phyloP scores from a whole-genome alignment of 2,888 invertebrate species.

The Drosophila kanekoi region DNA sequence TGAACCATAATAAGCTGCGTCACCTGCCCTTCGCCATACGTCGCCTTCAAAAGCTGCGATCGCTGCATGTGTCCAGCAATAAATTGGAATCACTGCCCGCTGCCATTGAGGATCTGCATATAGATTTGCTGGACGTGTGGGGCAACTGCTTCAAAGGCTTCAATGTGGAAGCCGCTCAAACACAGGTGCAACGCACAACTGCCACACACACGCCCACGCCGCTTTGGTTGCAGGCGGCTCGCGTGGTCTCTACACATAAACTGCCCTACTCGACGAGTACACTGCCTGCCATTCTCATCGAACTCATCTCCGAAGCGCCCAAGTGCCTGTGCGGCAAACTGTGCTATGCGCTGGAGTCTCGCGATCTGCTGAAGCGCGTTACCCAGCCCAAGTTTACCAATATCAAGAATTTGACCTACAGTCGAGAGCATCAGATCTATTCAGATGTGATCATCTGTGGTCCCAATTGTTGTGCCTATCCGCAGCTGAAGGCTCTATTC shows the following conservation, averaged over 20 bases:
- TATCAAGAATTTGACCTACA: slow-evolving; percentile 82
- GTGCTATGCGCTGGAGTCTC: slow-evolving; percentile 72
- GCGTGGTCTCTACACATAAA: slow-evolving; percentile 68
- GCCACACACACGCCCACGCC: slow-evolving; percentile 50
- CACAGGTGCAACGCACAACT: slow-evolving; percentile 8
- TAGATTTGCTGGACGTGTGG: slow-evolving; percentile 83
- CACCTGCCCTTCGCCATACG: slow-evolving; percentile 89
- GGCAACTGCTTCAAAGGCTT: slow-evolving; percentile 75
- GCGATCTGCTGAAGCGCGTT: slow-evolving; percentile 75
- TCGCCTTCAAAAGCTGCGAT: slow-evolving; percentile 84
- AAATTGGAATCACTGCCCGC: slow-evolving; percentile 82
- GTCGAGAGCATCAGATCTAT: slow-evolving; percentile 83
- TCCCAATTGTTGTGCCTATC: slow-evolving; percentile 64
- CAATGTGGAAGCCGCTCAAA: slow-evolving; percentile 55
- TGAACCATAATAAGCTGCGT: slow-evolving; percentile 88
- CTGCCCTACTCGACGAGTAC: slow-evolving; percentile 66
- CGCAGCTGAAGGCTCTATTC: slow-evolving; percentile 36
- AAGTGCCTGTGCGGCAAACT: slow-evolving; percentile 82
- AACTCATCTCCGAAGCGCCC: slow-evolving; percentile 82
- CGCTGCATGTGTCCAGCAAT: slow-evolving; percentile 81
- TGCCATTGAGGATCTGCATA: slow-evolving; percentile 77
- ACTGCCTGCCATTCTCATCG: slow-evolving; percentile 80
- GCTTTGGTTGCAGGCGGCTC: slow-evolving; percentile 81
- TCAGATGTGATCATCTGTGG: slow-evolving; percentile 83
- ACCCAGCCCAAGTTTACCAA: slow-evolving; percentile 79